Evolutionary conservation across 2,113 vertebrate genomes (phyloP), one percentile per base, ranked within the genome.

Genomic region (Spermophilus dauricus): DNA sequence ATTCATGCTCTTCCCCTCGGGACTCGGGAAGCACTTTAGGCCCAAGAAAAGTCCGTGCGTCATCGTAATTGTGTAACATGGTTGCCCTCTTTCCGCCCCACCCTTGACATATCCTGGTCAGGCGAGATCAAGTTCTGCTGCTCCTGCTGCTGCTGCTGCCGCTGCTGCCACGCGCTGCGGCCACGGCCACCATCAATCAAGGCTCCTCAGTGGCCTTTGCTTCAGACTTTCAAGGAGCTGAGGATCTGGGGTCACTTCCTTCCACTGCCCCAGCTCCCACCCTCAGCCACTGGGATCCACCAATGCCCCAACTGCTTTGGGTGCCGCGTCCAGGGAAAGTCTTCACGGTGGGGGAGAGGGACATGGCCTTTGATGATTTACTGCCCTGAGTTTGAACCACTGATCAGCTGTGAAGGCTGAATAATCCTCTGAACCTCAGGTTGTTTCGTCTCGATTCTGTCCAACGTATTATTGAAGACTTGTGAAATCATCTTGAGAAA

Each of bases 1-100:
- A 98, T 98, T 98, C 96, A 98, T 98, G 85, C 67, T 26, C 24
- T 82, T 96, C 88, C 97, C 96, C 97, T 97, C 11, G 37, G 95
- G 96, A 97, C 94, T 93, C 13, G 56, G 78, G 96, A 95, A 95
- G 94, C 96, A 94, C 93, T 96, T 97, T 75, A 80, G 90, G 88
- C 91, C 77, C 96, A 94, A 97, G 96, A 97, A 97, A 97, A 82
- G 81, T 85, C 96, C 32, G 63, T 98, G 93, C 88, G 72, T 98
- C 98, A 97, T 96, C 34, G 42, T 73, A 69, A 97, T 97, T 98
- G 96, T 98, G 69, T 95, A 94, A 94, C 26, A 96, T 83, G 48
- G 89, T 92, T 91, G 51, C 67, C 77, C 42, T 94, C 94, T 89
- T 97, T 88, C 96, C 30, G 2, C 88, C 78, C 85, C 94, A 95